phyloP scores from a whole-genome alignment of 2,113 vertebrate genomes.

The Sclerurus mexicanus region DNA sequence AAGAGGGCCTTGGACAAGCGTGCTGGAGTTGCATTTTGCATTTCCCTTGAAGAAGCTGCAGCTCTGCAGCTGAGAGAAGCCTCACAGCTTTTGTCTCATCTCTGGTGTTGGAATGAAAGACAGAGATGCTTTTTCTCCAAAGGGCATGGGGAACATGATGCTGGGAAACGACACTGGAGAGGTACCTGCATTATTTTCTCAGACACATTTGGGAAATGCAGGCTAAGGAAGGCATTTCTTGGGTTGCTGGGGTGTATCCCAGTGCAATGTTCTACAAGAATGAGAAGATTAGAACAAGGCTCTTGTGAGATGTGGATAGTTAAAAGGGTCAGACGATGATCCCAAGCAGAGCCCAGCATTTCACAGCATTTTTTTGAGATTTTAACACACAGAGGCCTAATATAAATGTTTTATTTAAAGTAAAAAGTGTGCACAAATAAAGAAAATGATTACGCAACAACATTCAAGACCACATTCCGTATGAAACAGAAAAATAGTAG shows the following conservation, averaged over 20 bases:
- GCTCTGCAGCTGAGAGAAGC: not conserved
- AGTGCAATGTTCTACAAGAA: not conserved
- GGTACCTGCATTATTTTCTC: not conserved
- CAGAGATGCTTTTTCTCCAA: not conserved
- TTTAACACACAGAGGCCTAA: slow-evolving; percentile 25
- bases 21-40: not conserved
- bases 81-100: not conserved
- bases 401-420: slow-evolving; percentile 77
- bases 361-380: not conserved
- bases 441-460: slow-evolving; percentile 62
- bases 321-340: not conserved
- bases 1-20: not conserved
- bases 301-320: not conserved
- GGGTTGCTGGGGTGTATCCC: not conserved
- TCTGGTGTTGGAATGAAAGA: not conserved
- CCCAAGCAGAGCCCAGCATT: not conserved
- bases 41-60: not conserved
- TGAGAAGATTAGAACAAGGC: not conserved
- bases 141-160: not conserved
- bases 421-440: slow-evolving; percentile 75
- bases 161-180: not conserved
- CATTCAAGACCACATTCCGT: slow-evolving; percentile 41
- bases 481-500: slow-evolving; percentile 46
- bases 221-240: not conserved
- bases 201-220: not conserved